These are phyloP conservation scores for Vicugna pacos DNA, from an alignment of 2,113 vertebrate species.

Conservation along the genomic window DNA sequence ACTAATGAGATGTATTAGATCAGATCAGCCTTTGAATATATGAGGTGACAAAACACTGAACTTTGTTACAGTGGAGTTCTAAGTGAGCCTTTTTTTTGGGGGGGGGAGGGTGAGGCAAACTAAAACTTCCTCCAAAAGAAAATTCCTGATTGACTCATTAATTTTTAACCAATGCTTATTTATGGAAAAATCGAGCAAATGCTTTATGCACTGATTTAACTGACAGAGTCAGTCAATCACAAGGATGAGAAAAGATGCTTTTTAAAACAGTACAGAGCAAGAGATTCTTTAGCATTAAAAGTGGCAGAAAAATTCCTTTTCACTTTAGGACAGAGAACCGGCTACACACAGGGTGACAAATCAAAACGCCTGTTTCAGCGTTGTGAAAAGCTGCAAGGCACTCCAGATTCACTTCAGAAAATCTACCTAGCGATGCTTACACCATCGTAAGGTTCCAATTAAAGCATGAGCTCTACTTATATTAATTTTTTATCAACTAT, in stretches of 20 bases:
- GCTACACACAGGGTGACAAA: neutral
- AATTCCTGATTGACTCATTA: neutral
- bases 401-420: neutral
- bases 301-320: neutral
- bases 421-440: neutral
- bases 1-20: neutral
- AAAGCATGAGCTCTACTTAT: neutral
- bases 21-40: neutral
- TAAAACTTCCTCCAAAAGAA: neutral
- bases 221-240: neutral
- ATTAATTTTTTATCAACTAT: neutral
- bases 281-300: neutral
- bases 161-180: neutral
- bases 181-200: neutral
- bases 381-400: neutral
- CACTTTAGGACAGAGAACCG: neutral
- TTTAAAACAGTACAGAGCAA: conserved; percentile 12
- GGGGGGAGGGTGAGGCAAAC: neutral
- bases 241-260: neutral
- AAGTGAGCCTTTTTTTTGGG: neutral
- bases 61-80: neutral
- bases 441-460: neutral
- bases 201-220: neutral
- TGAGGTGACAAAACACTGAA: neutral
- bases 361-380: neutral